phyloP scores from a whole-genome alignment of 2,888 invertebrate genomes.

The Fragum fragum region DNA sequence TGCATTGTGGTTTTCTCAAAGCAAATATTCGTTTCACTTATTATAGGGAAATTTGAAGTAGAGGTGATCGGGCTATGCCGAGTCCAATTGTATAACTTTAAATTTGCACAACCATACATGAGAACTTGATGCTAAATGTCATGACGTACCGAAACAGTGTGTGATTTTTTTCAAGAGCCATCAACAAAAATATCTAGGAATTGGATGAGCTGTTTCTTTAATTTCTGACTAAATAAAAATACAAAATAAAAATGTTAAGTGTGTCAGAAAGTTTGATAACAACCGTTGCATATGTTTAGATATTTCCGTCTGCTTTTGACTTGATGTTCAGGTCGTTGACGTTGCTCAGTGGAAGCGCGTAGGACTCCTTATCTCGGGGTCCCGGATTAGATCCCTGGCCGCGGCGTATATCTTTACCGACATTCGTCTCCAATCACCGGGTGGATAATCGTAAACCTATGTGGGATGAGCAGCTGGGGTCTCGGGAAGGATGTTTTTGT shows the following conservation, averaged over 20 bases:
- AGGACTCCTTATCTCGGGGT: too few species aligned
- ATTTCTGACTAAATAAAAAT: constrained; percentile 19
- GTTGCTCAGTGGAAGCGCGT: too few species aligned
- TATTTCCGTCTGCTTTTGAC: neutral
- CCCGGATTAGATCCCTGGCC: too few species aligned
- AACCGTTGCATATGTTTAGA: constrained; percentile 40
- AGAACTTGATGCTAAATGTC: constrained; percentile 45
- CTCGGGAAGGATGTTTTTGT: too few species aligned
- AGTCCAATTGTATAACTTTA: constrained; percentile 4
- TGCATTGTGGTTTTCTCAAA: constrained; percentile 35
- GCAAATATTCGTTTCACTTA: constrained; percentile 42
- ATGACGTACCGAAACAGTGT: constrained; percentile 47
- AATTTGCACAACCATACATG: constrained; percentile 47
- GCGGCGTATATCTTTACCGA: too few species aligned
- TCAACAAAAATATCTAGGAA: constrained; percentile 40
- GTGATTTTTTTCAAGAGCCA: constrained; percentile 22
- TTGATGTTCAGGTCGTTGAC: too few species aligned
- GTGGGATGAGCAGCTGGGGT: too few species aligned
- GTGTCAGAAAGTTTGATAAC: constrained; percentile 22
- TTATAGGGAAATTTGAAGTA: too few species aligned
- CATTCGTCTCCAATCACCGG: too few species aligned
- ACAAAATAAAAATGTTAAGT: constrained; percentile 14
- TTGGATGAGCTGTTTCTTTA: constrained; percentile 18
- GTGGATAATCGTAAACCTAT: too few species aligned
- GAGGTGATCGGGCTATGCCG: constrained; percentile 13